Percentiles rank a stretch among this genome's conserved stretches.
These are phyloP conservation scores for Troides oblongomaculatus DNA, from an alignment of 2,888 invertebrate species.

Conservation along the genomic window DNA sequence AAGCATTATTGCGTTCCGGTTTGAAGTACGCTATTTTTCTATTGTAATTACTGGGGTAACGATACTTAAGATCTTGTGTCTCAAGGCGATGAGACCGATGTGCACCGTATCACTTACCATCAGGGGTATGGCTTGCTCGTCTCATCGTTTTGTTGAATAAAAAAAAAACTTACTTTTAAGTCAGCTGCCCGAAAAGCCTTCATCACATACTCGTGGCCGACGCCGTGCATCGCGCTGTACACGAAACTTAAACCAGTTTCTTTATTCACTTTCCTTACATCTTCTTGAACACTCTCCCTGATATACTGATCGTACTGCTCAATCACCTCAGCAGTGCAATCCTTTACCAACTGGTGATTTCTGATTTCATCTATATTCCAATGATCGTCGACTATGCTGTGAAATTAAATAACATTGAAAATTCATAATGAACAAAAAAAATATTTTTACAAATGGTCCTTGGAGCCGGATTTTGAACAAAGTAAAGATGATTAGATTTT, in stretches of 20 bases:
- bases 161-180: conserved; percentile 80
- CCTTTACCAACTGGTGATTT: conserved; percentile 76
- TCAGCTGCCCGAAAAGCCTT: conserved; percentile 87
- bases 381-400: conserved; percentile 84
- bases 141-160: too few relatives aligned
- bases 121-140: too few relatives aligned
- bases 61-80: too few relatives aligned
- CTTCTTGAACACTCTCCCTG: conserved; percentile 72
- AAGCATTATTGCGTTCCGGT: too few relatives aligned
- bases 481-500: too few relatives aligned
- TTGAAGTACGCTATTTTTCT: too few relatives aligned
- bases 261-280: conserved; percentile 76
- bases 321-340: conserved; percentile 86
- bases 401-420: neutral
- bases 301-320: conserved; percentile 84
- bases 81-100: too few relatives aligned
- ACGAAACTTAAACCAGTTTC: conserved; percentile 83
- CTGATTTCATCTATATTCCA: conserved; percentile 86
- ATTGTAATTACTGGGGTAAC: too few relatives aligned
- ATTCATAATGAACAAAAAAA: neutral
- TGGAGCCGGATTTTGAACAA: conserved; percentile 5
- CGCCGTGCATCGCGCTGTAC: conserved; percentile 99
- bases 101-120: too few relatives aligned
- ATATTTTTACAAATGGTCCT: conserved; percentile 5
- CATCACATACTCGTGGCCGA: conserved; percentile 89